phyloP scores from a whole-genome alignment of 2,797 vertebrate genomes.

The Tolypeutes matacus region DNA sequence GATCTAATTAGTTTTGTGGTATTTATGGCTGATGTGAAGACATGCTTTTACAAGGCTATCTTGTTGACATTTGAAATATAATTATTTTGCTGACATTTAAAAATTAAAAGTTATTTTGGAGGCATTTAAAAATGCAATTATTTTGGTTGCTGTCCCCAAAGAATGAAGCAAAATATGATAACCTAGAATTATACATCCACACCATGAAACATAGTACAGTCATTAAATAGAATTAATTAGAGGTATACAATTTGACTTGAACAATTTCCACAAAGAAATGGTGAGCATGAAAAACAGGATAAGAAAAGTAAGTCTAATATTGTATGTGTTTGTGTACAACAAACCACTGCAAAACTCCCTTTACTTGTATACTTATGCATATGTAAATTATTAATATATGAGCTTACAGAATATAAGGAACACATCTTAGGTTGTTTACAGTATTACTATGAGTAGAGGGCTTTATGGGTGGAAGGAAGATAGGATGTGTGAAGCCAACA shows the following conservation, averaged over 20 bases:
- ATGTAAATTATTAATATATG: background rate
- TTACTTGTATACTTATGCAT: background rate
- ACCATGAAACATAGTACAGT: background rate
- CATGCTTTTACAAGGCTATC: conserved; percentile 20
- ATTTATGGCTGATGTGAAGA: background rate
- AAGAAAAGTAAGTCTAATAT: background rate
- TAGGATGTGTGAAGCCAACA: background rate
- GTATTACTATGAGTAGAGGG: background rate
- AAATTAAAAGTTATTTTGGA: conserved; percentile 36
- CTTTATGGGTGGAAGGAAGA: background rate
- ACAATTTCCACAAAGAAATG: background rate
- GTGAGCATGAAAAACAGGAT: background rate
- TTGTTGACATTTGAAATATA: conserved; percentile 49
- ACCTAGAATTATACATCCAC: conserved; percentile 75
- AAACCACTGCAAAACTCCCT: background rate
- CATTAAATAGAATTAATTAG: conserved; percentile 25
- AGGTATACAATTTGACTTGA: background rate
- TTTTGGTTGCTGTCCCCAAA: background rate
- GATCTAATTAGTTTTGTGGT: conserved; percentile 28
- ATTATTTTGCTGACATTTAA: conserved; percentile 39
- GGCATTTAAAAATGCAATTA: conserved; percentile 48
- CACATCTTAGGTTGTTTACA: background rate
- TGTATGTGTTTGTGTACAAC: background rate
- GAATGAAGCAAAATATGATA: conserved; percentile 62
- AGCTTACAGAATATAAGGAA: background rate